Conservation (phyloP, 2,888 invertebrate species). For the Tyria jacobaeae region DNA sequence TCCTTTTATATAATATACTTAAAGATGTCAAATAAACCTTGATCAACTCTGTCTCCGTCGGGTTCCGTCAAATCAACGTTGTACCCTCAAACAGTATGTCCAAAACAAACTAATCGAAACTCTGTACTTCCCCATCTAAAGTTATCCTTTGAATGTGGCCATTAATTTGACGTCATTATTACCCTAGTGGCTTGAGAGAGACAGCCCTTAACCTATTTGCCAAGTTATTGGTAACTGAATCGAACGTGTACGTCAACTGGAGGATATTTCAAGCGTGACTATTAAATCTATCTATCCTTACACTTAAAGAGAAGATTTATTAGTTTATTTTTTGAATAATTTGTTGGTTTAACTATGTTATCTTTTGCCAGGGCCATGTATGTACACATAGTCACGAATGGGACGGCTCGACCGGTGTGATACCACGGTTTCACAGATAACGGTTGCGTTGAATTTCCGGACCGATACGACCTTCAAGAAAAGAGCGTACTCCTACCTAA, state of each 20-base stretch:
- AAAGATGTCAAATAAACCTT: background rate
- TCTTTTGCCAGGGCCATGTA: too few relatives aligned
- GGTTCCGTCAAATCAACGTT: background rate
- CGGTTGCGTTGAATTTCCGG: too few relatives aligned
- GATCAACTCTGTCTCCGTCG: background rate
- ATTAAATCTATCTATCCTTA: background rate
- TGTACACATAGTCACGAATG: too few relatives aligned
- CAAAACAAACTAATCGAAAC: constrained; percentile 10
- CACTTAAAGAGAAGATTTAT: background rate
- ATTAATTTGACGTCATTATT: constrained; percentile 16
- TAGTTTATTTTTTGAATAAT: background rate
- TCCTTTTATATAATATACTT: too few relatives aligned
- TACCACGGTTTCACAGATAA: too few relatives aligned
- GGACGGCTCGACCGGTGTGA: too few relatives aligned
- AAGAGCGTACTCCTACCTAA: too few relatives aligned
- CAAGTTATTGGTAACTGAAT: constrained; percentile 18
- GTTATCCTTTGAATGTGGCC: constrained; percentile 3
- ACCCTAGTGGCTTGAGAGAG: constrained; percentile 12
- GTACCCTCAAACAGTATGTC: background rate
- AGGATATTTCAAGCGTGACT: background rate
- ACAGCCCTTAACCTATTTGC: background rate
- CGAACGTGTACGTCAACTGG: background rate
- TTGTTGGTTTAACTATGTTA: too few relatives aligned
- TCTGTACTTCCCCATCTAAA: constrained; percentile 9
- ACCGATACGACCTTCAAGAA: too few relatives aligned